These are phyloP conservation scores for Miniopterus natalensis DNA, from an alignment of 2,113 vertebrate species.

Conservation along the genomic window DNA sequence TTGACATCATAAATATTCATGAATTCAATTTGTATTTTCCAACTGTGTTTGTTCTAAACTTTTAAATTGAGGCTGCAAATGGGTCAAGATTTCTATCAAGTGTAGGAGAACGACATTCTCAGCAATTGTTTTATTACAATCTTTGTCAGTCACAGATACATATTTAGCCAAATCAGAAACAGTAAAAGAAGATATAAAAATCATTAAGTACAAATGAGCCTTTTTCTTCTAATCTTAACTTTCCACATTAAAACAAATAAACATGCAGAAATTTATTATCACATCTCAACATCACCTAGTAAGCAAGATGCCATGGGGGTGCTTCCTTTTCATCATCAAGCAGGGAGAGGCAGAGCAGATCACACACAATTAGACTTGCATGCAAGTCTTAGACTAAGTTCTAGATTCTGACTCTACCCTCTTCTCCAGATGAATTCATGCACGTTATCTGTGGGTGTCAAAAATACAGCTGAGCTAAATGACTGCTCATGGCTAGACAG, in stretches of 20 bases:
- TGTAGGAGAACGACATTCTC: conserved; percentile 13
- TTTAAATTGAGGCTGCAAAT: conserved; percentile 49
- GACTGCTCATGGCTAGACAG: not conserved
- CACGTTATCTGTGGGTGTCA: conserved; percentile 24
- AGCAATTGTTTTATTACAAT: conserved; percentile 19
- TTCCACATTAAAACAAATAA: conserved; percentile 46
- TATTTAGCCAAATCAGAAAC: conserved; percentile 69
- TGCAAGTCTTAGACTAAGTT: not conserved
- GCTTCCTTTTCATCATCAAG: not conserved
- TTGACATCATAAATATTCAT: conserved; percentile 64
- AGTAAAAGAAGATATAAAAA: conserved; percentile 61
- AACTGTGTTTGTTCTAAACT: conserved; percentile 65
- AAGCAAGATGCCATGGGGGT: not conserved
- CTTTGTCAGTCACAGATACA: conserved; percentile 46
- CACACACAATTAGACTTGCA: not conserved
- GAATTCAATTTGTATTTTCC: conserved; percentile 43
- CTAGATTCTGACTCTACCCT: not conserved
- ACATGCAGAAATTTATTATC: not conserved
- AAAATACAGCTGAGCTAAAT: conserved; percentile 46
- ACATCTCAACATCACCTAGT: not conserved
- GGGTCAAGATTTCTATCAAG: conserved; percentile 47
- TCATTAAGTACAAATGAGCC: not conserved
- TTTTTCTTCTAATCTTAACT: conserved; percentile 21
- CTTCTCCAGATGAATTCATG: conserved; percentile 36
- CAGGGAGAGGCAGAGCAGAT: not conserved